Base-by-base conservation (phyloP, 2,113 vertebrate genomes). In the Falco punctatus region DNA sequence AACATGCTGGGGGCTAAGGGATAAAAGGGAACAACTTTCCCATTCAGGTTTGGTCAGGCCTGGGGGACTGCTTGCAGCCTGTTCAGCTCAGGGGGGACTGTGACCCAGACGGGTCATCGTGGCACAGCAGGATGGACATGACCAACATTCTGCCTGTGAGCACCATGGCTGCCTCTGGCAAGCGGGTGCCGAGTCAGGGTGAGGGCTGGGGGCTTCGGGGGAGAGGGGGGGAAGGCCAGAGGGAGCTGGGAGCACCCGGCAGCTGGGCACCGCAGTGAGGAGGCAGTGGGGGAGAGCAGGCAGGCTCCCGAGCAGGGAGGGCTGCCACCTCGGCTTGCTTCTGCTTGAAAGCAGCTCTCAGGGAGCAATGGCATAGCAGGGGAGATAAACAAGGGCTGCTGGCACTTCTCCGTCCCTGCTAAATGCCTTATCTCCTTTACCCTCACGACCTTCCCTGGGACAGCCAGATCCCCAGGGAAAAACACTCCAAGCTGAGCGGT, bases 241-340 rank as follows among this genome's bases (percentile, higher is more conserved):
- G 42, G 46, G 67, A 61, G 52, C n/a, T 85, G 79, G 13, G 83
- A 84, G 46, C 64, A 70, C 64, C n/a, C 89, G 62, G 42, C 30
- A 57, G 44, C 21, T 0, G 8, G 59, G 26, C 11, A 6, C n/a
- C 4, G 8, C 40, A 32, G 71, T 0, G 0, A 35, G 22, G 44
- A 44, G n/a, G 27, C 21, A n/a, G 35, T 0, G 1, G 1, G 40
- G 3, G 30, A 65, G 55, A 22, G 6, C 0, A 0, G 21, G 6
- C 49, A 61, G 54, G 44, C 24, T 62, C 57, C 66, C 0, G 9
- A 42, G 23, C 48, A 27, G 6, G 15, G n/a, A 16, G 35, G 20
- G 42, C 46, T 32, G 46, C 44, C 2, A 13, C 59, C 49, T 49
- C 2, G 5, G 46, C 51, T 49, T 19, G 54, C 72, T 94, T 33